Evolutionary conservation across 2,888 invertebrate species (phyloP).

Genomic region (Marronus borbonicus): DNA sequence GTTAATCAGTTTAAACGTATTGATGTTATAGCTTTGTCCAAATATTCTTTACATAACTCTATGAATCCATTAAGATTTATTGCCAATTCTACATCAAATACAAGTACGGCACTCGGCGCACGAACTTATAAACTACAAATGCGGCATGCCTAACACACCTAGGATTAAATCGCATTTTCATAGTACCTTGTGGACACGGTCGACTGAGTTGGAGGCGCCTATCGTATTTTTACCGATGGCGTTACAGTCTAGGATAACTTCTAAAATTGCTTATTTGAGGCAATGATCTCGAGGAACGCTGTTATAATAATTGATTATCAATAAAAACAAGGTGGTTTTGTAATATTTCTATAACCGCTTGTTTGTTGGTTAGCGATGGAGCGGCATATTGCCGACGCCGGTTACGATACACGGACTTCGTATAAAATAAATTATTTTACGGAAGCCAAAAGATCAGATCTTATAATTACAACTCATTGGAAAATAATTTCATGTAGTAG

Average conservation of each 20-base stretch:
- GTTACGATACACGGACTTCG: neutral
- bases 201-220: slow-evolving; percentile 22
- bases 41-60: too few species aligned
- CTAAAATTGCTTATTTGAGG: slow-evolving; percentile 33
- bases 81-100: too few species aligned
- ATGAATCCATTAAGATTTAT: too few species aligned
- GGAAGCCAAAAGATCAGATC: slow-evolving; percentile 8
- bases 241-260: slow-evolving; percentile 5
- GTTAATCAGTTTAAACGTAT: too few species aligned
- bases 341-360: neutral
- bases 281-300: slow-evolving; percentile 10
- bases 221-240: slow-evolving; percentile 10
- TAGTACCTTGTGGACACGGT: slow-evolving; percentile 14
- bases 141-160: neutral
- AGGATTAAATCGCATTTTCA: slow-evolving; percentile 27
- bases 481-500: neutral
- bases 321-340: slow-evolving; percentile 28
- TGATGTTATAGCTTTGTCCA: too few species aligned
- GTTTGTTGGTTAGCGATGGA: slow-evolving; percentile 1
- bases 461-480: slow-evolving; percentile 8
- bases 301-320: slow-evolving; percentile 26
- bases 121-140: too few species aligned
- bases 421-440: neutral
- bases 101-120: too few species aligned
- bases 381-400: neutral